Evolutionary conservation across 2,888 invertebrate genomes (phyloP).

Genomic region (Sphaerophoria rueppellii): DNA sequence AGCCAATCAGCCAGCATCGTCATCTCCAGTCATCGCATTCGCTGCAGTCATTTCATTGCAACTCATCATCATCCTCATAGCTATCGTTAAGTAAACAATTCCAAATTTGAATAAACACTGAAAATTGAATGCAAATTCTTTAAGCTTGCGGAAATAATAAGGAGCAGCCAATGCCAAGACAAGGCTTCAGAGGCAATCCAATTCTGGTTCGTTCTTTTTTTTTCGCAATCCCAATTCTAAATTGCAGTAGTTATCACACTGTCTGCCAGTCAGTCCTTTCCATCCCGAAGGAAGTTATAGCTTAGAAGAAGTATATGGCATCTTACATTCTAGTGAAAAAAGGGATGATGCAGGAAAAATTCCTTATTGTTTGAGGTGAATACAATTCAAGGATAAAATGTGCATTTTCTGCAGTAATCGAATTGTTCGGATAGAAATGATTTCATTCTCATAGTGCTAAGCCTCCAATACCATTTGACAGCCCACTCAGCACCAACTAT

Average conservation of each 20-base stretch:
- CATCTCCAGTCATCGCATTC: neutral
- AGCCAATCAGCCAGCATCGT: conserved; percentile 14
- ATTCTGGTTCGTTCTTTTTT: neutral
- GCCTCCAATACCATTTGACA: neutral
- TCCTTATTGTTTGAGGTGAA: conserved; percentile 67
- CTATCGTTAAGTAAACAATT: conserved; percentile 62
- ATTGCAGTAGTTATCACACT: conserved; percentile 8
- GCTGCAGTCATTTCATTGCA: neutral
- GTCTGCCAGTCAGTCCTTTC: neutral
- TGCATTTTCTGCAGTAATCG: conserved; percentile 74
- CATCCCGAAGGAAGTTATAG: conserved; percentile 35
- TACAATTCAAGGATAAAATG: conserved; percentile 73
- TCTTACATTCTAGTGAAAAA: conserved; percentile 63
- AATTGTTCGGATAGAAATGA: conserved; percentile 73
- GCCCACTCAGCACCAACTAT: neutral
- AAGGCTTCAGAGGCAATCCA: neutral
- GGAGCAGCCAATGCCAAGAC: conserved; percentile 40
- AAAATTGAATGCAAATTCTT: conserved; percentile 71
- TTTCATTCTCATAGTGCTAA: conserved; percentile 36
- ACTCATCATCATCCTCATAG: conserved; percentile 32
- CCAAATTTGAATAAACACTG: conserved; percentile 66
- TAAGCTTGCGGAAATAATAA: conserved; percentile 74
- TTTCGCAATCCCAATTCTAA: neutral
- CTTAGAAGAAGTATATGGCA: conserved; percentile 69
- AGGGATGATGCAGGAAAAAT: conserved; percentile 69